phyloP scores from a whole-genome alignment of 2,113 vertebrate genomes.

The Daubentonia madagascariensis region DNA sequence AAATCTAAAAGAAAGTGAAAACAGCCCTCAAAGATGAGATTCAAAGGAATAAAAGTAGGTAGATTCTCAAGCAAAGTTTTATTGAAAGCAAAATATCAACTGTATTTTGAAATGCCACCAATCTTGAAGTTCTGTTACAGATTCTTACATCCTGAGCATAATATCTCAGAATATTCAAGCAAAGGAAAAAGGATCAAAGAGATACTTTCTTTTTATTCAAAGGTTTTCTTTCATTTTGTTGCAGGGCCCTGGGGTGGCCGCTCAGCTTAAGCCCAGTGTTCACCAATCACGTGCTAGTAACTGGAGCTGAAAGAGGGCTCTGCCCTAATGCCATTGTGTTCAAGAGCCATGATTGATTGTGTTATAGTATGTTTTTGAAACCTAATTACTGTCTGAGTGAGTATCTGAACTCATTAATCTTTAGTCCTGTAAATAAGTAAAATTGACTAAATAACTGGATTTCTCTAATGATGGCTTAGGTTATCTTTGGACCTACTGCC shows the following conservation, averaged over 20 bases:
- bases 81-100: constrained; percentile 81
- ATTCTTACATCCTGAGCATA: constrained; percentile 76
- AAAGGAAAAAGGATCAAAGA: constrained; percentile 84
- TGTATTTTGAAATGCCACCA: constrained; percentile 79
- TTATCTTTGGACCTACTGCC: constrained; percentile 94
- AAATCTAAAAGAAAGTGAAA: constrained; percentile 69
- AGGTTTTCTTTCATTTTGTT: constrained; percentile 83
- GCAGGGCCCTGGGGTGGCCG: constrained; percentile 80
- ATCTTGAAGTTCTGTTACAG: constrained; percentile 79
- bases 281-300: constrained; percentile 88
- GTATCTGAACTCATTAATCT: constrained; percentile 97
- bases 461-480: constrained; percentile 96
- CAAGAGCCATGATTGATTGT: constrained; percentile 96
- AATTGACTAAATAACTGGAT: constrained; percentile 99
- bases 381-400: constrained; percentile 95
- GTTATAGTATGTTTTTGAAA: constrained; percentile 97
- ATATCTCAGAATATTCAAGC: constrained; percentile 77
- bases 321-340: constrained; percentile 88
- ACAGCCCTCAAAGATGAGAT: constrained; percentile 69
- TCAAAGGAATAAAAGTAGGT: constrained; percentile 70
- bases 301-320: constrained; percentile 89
- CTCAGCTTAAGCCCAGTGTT: constrained; percentile 81
- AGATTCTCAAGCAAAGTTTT: constrained; percentile 79
- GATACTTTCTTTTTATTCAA: constrained; percentile 80
- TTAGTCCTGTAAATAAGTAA: constrained; percentile 95